These are phyloP conservation scores for Xestia c-nigrum DNA, from an alignment of 2,888 invertebrate genomes.

Conservation along the genomic window DNA sequence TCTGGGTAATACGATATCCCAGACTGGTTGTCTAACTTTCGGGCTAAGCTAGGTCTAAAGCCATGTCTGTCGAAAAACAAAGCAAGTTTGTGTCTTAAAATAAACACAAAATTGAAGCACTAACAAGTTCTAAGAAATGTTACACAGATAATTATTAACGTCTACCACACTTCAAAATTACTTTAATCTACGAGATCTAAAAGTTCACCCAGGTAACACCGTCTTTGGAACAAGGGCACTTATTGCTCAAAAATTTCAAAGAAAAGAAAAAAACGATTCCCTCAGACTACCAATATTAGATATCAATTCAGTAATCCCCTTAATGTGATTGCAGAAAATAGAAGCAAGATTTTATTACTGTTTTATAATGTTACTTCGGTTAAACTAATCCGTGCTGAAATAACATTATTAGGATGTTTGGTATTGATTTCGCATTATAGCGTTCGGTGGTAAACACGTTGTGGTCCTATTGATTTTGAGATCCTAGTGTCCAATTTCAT, in stretches of 20 bases:
- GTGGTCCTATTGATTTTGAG: background rate
- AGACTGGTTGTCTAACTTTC: too few species aligned
- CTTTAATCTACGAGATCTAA: background rate
- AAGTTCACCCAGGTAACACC: conserved; percentile 23
- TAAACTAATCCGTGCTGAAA: conserved; percentile 52
- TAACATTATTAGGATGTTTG: conserved; percentile 37
- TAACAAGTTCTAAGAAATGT: background rate
- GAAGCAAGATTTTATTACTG: conserved; percentile 30
- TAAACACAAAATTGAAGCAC: background rate
- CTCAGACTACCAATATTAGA: conserved; percentile 20
- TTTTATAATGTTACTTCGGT: conserved; percentile 35
- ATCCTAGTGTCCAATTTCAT: background rate
- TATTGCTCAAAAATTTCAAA: conserved; percentile 14
- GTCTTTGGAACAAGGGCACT: conserved; percentile 5
- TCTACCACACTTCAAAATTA: background rate
- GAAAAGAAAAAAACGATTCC: conserved; percentile 5
- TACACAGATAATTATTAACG: background rate
- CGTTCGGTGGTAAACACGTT: conserved; percentile 24
- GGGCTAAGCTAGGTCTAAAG: too few species aligned
- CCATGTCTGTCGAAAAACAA: background rate
- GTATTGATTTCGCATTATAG: conserved; percentile 41
- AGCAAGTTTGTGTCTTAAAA: background rate
- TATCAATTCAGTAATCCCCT: conserved; percentile 30
- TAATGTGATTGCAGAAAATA: conserved; percentile 22
- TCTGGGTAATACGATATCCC: background rate